A percentile compares a stretch with the other conserved stretches of the same genome.
Evolutionary conservation across 1,140 invertebrate genomes (phyloP).

Genomic region (Ruditapes philippinarum): DNA sequence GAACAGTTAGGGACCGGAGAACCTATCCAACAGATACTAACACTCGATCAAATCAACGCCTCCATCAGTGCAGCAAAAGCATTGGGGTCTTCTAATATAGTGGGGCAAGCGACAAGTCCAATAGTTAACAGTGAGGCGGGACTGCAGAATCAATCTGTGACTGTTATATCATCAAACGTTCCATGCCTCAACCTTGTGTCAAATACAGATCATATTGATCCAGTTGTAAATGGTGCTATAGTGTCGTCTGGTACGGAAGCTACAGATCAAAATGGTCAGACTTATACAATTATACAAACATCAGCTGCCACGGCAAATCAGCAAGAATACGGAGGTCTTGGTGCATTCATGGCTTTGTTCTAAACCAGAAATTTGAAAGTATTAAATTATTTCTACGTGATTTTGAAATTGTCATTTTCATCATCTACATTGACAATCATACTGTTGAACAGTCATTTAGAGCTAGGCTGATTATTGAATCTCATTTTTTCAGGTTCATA

Average conservation of each 20-base stretch:
- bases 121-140: not conserved
- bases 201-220: constrained; percentile 42
- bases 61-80: constrained; percentile 17
- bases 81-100: not conserved
- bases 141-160: not conserved
- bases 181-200: constrained; percentile 9
- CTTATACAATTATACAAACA: constrained; percentile 53
- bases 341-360: constrained; percentile 78
- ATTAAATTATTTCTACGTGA: no score
- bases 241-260: constrained; percentile 38
- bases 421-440: no score
- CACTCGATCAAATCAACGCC: constrained; percentile 50
- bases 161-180: constrained; percentile 34
- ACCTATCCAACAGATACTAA: constrained; percentile 55
- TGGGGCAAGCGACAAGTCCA: not conserved
- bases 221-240: not conserved
- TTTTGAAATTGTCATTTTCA: no score
- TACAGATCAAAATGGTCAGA: constrained; percentile 45
- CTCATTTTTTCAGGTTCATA: no score
- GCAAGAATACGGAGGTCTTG: constrained; percentile 72
- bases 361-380: no score
- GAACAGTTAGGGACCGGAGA: constrained; percentile 52
- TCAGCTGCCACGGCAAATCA: constrained; percentile 26
- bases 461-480: no score
- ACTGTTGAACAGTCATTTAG: no score